Evolutionary conservation across 2,797 vertebrate species (phyloP).

Genomic region (Pampus argenteus): DNA sequence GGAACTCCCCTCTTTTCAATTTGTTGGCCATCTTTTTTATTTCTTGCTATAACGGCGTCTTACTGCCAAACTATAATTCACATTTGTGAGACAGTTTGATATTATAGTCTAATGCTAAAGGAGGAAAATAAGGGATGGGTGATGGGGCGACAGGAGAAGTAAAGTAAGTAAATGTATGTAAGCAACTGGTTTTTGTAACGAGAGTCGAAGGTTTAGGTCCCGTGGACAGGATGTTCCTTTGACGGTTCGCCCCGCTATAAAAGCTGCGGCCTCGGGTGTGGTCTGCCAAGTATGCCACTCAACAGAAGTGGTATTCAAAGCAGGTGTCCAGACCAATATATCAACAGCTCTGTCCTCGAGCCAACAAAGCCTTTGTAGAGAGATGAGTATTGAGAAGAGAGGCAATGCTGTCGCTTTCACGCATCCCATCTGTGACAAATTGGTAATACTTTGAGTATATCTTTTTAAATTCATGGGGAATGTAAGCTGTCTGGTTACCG

Average conservation of each 20-base stretch:
- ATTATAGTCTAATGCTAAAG: slow-evolving; percentile 50
- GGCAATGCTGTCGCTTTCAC: slow-evolving; percentile 15
- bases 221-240: slow-evolving; percentile 37
- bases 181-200: slow-evolving; percentile 6
- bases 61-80: slow-evolving; percentile 65
- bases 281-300: slow-evolving; percentile 62
- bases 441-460: neutral
- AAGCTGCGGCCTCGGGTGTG: slow-evolving; percentile 42
- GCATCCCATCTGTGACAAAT: slow-evolving; percentile 11
- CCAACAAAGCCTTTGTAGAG: slow-evolving; percentile 38
- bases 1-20: slow-evolving; percentile 71
- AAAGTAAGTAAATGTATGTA: slow-evolving; percentile 4
- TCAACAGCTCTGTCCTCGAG: slow-evolving; percentile 48
- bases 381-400: slow-evolving; percentile 23
- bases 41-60: slow-evolving; percentile 58
- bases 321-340: slow-evolving; percentile 55
- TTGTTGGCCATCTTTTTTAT: slow-evolving; percentile 75
- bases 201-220: slow-evolving; percentile 34
- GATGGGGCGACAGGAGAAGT: slow-evolving; percentile 18
- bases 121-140: slow-evolving; percentile 38
- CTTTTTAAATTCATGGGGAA: slow-evolving; percentile 3
- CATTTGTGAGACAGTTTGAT: slow-evolving; percentile 64
- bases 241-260: slow-evolving; percentile 33
- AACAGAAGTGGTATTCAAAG: slow-evolving; percentile 61
- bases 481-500: neutral